Evolutionary conservation across 2,797 vertebrate genomes (phyloP), one percentile per base, ranked within the genome.

Genomic region (Euthynnus affinis): DNA sequence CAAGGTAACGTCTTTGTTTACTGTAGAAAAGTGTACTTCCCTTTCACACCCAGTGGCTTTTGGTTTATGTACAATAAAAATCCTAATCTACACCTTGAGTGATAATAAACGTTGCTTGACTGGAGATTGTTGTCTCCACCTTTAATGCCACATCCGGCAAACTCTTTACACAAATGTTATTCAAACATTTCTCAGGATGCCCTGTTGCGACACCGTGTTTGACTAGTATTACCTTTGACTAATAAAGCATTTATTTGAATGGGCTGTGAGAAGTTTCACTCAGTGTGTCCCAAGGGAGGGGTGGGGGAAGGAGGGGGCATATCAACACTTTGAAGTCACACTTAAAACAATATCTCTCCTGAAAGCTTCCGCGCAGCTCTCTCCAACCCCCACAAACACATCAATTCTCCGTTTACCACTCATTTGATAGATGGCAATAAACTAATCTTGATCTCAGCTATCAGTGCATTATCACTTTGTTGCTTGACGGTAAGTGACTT

Each of bases 401-500:
- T 32, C 18, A 23, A 63, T 71, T 80, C 77, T 75, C 70, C 69
- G 7, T 77, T 93, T 94, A 94, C 94, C 93, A 82, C 81, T 64
- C 51, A 88, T 86, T 91, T 81, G 65, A 94, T 91, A 92, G 89
- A 91, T 70, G 92, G 89, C 88, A 92, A 73, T 61, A 84, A 81
- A 90, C 64, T 58, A 89, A 94, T 94, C 92, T 93, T 84, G 82
- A 93, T 92, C 87, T 90, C 73, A 44, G 40, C 84, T 86, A 90
- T 91, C 84, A 73, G 81, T 55, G 63, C 80, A 66, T 92, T 91
- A 93, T 91, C 91, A 83, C 77, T 78, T 84, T 90, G 87, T 91
- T 91, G 91, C 93, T 90, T 85, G 76, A 78, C 1, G 69, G 85
- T 77, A 79, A 87, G 85, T 86, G 80, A 89, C 81, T 90, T 85